Conservation (phyloP, 2,888 invertebrate species). For the Cephus sareptanus region DNA sequence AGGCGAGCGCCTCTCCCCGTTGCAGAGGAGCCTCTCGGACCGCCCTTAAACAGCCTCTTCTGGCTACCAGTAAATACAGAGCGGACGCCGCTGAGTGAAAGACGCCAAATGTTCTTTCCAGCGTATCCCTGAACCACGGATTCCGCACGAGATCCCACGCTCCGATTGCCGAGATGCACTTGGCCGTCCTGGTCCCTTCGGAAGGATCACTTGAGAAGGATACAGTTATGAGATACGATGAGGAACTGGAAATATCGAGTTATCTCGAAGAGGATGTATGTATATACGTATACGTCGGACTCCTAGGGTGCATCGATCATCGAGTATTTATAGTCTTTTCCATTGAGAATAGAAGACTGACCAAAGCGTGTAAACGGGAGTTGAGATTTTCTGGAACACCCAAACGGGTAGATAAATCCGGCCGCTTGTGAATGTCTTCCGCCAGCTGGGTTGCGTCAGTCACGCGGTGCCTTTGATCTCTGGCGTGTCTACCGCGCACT, state of each 20-base stretch:
- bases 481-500: constrained; percentile 46
- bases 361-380: neutral
- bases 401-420: constrained; percentile 48
- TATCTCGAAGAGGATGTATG: neutral
- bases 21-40: neutral
- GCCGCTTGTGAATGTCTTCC: constrained; percentile 44
- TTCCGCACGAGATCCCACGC: neutral
- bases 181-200: neutral
- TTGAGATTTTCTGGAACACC: constrained; percentile 3
- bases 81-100: neutral
- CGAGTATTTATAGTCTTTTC: constrained; percentile 17
- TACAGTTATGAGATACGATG: neutral
- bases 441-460: constrained; percentile 62
- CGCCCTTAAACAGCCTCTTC: neutral
- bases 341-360: neutral
- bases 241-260: neutral
- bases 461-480: constrained; percentile 57
- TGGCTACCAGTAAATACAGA: neutral
- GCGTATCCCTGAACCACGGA: neutral
- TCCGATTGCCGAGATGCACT: neutral
- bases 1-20: neutral
- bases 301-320: constrained; percentile 7
- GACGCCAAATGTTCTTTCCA: neutral
- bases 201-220: neutral
- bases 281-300: neutral